Conservation (phyloP, 2,113 vertebrate genomes). For the Brevimyrus niger region DNA sequence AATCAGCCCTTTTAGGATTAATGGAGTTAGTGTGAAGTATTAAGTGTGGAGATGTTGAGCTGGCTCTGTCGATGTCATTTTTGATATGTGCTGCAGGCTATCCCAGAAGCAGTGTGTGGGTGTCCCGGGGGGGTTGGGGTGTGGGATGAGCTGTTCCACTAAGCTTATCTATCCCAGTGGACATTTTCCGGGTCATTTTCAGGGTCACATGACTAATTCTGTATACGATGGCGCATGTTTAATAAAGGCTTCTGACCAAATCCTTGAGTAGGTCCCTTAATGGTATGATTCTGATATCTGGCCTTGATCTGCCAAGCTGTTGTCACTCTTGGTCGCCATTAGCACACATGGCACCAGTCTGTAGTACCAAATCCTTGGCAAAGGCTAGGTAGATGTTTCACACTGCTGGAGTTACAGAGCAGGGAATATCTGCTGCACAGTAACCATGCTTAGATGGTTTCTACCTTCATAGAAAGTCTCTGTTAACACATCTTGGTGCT, state of each 20-base stretch:
- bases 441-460: background rate
- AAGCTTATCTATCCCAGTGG: background rate
- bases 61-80: background rate
- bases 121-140: background rate
- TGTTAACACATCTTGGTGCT: background rate
- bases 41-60: background rate
- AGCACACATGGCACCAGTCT: background rate
- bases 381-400: background rate
- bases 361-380: background rate
- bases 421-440: background rate
- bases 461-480: background rate
- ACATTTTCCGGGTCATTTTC: background rate
- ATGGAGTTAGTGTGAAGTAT: background rate
- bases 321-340: background rate
- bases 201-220: background rate
- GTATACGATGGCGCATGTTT: background rate
- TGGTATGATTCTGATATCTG: background rate
- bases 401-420: background rate
- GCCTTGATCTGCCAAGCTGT: background rate
- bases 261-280: background rate
- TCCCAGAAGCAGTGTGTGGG: background rate
- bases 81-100: background rate
- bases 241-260: background rate
- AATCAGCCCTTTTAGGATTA: conserved; percentile 1
- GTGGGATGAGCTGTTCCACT: background rate